Evolutionary conservation across 2,888 invertebrate species (phyloP), one percentile per base, ranked within the genome.

Genomic region (Blastobasis adustella): DNA sequence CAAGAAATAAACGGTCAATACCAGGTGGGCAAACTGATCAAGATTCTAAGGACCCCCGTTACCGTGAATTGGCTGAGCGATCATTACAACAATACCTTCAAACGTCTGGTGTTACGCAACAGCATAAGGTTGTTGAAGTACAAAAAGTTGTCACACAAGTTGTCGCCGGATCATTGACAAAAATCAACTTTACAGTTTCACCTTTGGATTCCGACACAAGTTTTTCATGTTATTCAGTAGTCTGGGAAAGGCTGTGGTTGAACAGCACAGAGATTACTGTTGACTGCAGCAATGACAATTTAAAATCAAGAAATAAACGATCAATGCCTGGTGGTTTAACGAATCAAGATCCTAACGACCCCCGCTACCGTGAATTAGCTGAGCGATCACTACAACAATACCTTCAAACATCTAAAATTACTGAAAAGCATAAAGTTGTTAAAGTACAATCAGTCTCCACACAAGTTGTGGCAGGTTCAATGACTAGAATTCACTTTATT

Each of bases 161-260:
- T 0, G 91, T 90, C 0, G 58, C 86, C 7, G 91, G 91, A 5
- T 49, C 55, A 1, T 53, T 78, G 37, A 90, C 88, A 8, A 88
- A 74, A 63, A 84, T 93, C 38, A 46, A 61, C 43, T 69, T 67
- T 45, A 54, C 53, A n/a, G 59, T 60, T 6, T 48, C 49, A 3
- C 56, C 60, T 49, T 6, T 5, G 46, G 9, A 41, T 5, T 47
- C n/a, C 46, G 6, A 48, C 45, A 5, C 53, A 63, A 49, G 47
- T 55, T 0, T 49, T 63, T 7, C 47, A 10, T 76, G 76, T 51
- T 52, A 63, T 37, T 69, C 77, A 4, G 45, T 62, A 3, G 52
- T 73, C 45, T 65, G 55, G 59, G 63, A 67, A 45, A 54, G 54
- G 37, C 4, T 53, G 0, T 69, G 68, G 72, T 10, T 57, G 0